A percentile compares a stretch with the other conserved stretches of the same genome.
phyloP scores from a whole-genome alignment of 2,797 vertebrate species.

The Florisuga fusca region DNA sequence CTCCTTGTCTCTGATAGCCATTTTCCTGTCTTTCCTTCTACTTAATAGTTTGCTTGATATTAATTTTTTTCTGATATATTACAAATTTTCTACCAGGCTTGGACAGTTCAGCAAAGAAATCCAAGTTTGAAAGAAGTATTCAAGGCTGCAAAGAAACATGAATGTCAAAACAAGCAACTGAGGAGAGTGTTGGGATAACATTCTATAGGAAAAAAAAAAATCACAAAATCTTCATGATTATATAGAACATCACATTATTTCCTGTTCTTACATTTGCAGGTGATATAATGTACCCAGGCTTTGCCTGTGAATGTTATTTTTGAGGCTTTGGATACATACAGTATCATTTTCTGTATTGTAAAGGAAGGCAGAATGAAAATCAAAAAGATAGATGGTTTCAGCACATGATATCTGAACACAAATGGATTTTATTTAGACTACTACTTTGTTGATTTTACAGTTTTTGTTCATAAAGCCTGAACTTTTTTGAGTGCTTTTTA shows the following conservation, averaged over 20 bases:
- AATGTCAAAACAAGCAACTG: not conserved
- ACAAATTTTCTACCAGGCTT: not conserved
- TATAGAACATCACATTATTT: not conserved
- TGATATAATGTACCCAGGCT: not conserved
- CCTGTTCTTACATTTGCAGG: not conserved
- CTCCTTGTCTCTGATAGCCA: rapidly evolving
- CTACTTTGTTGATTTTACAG: not conserved
- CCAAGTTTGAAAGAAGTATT: not conserved
- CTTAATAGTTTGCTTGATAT: not conserved
- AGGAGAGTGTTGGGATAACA: not conserved
- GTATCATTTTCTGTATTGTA: not conserved
- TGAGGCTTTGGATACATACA: not conserved
- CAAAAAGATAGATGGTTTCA: not conserved
- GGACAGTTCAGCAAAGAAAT: not conserved
- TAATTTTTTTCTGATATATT: not conserved
- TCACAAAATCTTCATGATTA: not conserved
- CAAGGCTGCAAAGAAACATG: not conserved
- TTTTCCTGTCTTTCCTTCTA: not conserved
- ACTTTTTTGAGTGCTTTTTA: not conserved
- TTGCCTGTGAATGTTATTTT: not conserved
- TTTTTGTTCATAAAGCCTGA: not conserved
- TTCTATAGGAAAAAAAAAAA: not conserved
- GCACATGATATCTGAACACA: not conserved
- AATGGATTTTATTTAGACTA: not conserved
- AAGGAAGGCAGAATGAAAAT: not conserved